phyloP scores from a whole-genome alignment of 2,888 invertebrate species.

The Myopa tessellatipennis region DNA sequence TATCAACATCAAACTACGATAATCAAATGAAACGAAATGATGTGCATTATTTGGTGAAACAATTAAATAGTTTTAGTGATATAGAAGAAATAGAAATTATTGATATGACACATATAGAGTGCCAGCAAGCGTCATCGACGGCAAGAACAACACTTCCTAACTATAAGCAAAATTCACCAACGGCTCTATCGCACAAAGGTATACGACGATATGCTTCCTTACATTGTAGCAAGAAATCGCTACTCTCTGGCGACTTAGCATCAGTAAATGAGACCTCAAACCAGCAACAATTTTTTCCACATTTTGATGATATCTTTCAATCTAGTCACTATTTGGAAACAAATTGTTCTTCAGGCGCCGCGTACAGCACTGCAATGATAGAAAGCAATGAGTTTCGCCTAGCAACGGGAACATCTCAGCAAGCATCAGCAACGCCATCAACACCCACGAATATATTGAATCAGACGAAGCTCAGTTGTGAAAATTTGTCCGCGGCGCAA shows the following conservation, averaged over 20 bases:
- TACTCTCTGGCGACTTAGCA: slow-evolving; percentile 35
- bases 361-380: slow-evolving; percentile 68
- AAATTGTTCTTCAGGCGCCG: slow-evolving; percentile 66
- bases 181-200: slow-evolving; percentile 62
- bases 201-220: slow-evolving; percentile 53
- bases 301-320: slow-evolving; percentile 66
- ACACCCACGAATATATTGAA: slow-evolving; percentile 34
- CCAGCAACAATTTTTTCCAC: slow-evolving; percentile 54
- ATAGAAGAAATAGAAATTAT: slow-evolving; percentile 69
- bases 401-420: slow-evolving; percentile 58
- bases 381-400: slow-evolving; percentile 66
- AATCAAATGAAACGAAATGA: slow-evolving; percentile 69
- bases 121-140: slow-evolving; percentile 50
- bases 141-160: slow-evolving; percentile 46
- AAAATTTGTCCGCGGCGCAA: slow-evolving; percentile 44
- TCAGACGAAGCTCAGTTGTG: slow-evolving; percentile 37
- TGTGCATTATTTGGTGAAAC: slow-evolving; percentile 70
- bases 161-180: slow-evolving; percentile 53
- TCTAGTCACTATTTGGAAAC: slow-evolving; percentile 67
- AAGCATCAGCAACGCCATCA: slow-evolving; percentile 50
- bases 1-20: slow-evolving; percentile 58
- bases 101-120: slow-evolving; percentile 67
- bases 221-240: slow-evolving; percentile 48
- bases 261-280: slow-evolving; percentile 38
- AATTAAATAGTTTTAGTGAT: slow-evolving; percentile 70